phyloP scores from a whole-genome alignment of 2,113 vertebrate genomes.

The Collichthys lucidus region DNA sequence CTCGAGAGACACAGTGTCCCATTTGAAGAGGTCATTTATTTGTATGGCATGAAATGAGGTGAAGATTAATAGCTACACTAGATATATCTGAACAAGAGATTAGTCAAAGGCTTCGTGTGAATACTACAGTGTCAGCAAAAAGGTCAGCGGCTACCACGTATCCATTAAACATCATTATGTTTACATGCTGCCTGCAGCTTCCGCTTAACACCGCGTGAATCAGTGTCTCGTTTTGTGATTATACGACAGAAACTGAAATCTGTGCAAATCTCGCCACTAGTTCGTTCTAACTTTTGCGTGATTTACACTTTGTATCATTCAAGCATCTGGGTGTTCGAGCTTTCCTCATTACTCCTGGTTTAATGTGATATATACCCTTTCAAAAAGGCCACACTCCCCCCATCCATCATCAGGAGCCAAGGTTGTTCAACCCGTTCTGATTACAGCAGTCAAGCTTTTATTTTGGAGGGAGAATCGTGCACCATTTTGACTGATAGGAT shows the following conservation, averaged over 20 bases:
- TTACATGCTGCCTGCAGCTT: slow-evolving; percentile 27
- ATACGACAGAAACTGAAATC: slow-evolving; percentile 18
- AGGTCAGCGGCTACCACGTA: slow-evolving; percentile 61
- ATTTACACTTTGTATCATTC: slow-evolving; percentile 75
- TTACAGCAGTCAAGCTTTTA: slow-evolving; percentile 77
- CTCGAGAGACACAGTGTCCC: slow-evolving; percentile 66
- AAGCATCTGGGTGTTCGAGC: slow-evolving; percentile 81
- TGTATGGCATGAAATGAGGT: slow-evolving; percentile 64
- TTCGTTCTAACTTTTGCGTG: slow-evolving; percentile 33
- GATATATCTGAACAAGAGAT: slow-evolving; percentile 66
- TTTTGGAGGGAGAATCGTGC: slow-evolving; percentile 50
- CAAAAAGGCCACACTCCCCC: slow-evolving; percentile 81
- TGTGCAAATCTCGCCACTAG: slow-evolving; percentile 3
- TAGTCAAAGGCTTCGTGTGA: slow-evolving; percentile 73
- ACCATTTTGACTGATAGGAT: slow-evolving; percentile 60
- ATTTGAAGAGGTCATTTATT: slow-evolving; percentile 78
- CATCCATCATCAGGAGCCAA: slow-evolving; percentile 81
- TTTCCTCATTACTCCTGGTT: slow-evolving; percentile 84
- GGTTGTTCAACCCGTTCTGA: slow-evolving; percentile 77
- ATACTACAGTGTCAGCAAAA: slow-evolving; percentile 72
- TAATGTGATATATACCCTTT: slow-evolving; percentile 86
- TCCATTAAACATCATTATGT: slow-evolving; percentile 70
- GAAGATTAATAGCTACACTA: slow-evolving; percentile 71
- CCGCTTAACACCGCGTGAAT: slow-evolving; percentile 29
- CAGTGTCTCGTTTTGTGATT: slow-evolving; percentile 6